Conservation (phyloP, 2,797 vertebrate genomes). For the Sebastolobus alascanus region DNA sequence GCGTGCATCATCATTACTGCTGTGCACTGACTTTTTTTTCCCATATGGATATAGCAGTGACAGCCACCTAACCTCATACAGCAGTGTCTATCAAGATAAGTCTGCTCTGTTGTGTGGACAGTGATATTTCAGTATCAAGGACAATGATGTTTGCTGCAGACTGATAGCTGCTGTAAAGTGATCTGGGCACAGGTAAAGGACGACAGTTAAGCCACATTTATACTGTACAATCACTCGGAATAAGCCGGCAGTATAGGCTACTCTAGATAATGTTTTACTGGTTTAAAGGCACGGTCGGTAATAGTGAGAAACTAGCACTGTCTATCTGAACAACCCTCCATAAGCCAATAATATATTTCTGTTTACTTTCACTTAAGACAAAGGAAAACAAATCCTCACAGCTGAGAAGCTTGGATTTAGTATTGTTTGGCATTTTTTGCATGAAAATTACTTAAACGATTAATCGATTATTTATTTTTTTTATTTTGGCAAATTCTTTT, state of each 20-base stretch:
- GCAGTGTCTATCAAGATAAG: not conserved
- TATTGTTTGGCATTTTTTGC: too few relatives aligned
- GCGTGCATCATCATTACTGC: not conserved
- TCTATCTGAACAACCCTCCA: not conserved
- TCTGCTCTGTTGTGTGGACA: not conserved
- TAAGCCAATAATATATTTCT: not conserved
- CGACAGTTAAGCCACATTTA: not conserved
- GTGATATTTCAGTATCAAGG: not conserved
- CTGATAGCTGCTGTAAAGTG: not conserved
- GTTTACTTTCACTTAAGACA: not conserved
- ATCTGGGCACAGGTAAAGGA: not conserved
- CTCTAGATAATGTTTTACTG: not conserved
- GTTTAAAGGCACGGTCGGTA: not conserved
- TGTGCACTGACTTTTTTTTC: not conserved
- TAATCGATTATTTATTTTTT: too few relatives aligned
- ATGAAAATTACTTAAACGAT: too few relatives aligned
- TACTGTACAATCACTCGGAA: not conserved
- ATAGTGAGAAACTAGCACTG: too few relatives aligned
- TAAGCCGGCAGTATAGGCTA: not conserved
- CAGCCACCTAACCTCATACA: not conserved
- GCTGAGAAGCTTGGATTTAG: too few relatives aligned
- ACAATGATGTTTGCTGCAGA: not conserved
- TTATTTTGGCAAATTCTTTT: too few relatives aligned
- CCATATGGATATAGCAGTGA: not conserved
- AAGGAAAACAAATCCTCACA: not conserved